These are phyloP conservation scores for Pterocles gutturalis DNA, from an alignment of 2,113 vertebrate species.

Conservation along the genomic window DNA sequence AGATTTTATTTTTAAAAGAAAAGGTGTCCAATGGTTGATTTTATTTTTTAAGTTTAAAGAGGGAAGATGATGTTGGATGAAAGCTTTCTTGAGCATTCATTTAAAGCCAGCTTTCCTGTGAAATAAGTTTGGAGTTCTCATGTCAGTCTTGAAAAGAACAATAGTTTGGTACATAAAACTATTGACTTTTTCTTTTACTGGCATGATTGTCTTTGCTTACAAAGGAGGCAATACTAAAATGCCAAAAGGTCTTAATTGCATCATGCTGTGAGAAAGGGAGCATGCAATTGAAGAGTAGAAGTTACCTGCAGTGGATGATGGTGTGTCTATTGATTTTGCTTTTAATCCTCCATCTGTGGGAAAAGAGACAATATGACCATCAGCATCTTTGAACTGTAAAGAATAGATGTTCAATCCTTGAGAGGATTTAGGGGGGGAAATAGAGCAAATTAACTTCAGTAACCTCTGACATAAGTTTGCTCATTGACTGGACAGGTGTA, in stretches of 20 bases:
- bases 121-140: background rate
- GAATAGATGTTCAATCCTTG: background rate
- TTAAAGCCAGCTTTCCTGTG: background rate
- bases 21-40: background rate
- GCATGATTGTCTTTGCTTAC: accelerated
- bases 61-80: background rate
- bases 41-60: background rate
- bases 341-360: background rate
- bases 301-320: background rate
- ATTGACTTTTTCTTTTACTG: background rate
- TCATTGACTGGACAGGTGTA: background rate
- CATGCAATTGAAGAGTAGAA: background rate
- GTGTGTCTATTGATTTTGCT: background rate
- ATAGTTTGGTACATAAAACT: background rate
- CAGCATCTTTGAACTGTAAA: background rate
- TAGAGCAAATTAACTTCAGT: background rate
- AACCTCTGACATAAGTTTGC: background rate
- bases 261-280: background rate
- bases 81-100: background rate
- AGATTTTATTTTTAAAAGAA: background rate
- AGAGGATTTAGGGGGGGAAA: background rate
- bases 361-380: background rate
- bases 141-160: background rate
- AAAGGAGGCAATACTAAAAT: background rate
- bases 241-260: background rate